phyloP scores from a whole-genome alignment of 1,140 invertebrate species.

The Asobara japonica region DNA sequence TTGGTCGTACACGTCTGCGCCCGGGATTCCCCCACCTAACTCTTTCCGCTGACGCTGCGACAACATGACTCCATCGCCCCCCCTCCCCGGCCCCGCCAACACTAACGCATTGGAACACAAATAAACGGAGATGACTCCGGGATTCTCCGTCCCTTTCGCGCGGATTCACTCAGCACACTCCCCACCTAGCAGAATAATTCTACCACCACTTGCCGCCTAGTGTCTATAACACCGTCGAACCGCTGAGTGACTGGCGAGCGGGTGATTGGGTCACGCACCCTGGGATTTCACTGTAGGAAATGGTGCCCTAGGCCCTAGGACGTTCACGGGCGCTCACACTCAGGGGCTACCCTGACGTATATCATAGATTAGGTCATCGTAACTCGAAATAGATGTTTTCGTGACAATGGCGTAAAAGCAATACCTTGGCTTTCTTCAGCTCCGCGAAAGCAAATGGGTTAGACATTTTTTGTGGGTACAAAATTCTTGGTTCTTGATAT shows the following conservation, averaged over 20 bases:
- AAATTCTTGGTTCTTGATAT: no score
- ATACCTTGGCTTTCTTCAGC: no score
- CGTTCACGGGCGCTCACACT: slow-evolving; percentile 60
- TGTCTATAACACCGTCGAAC: slow-evolving; percentile 37
- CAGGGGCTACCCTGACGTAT: slow-evolving; percentile 57
- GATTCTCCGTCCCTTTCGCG: slow-evolving; percentile 24
- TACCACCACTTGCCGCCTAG: slow-evolving; percentile 18
- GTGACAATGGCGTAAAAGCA: no score
- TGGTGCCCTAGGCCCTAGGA: slow-evolving; percentile 61
- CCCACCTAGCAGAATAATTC: slow-evolving; percentile 12
- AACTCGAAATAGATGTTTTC: no score
- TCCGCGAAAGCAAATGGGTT: no score
- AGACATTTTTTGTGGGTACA: no score
- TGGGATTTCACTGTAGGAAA: slow-evolving; percentile 47
- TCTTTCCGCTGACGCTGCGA: slow-evolving; percentile 14
- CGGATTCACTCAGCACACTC: background rate
- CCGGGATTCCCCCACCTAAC: slow-evolving; percentile 27
- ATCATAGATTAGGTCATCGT: no score
- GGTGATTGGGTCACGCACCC: slow-evolving; percentile 63
- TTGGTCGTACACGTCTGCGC: slow-evolving; percentile 42
- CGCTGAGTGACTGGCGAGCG: slow-evolving; percentile 50
- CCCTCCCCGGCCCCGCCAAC: slow-evolving; percentile 18
- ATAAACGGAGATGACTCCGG: background rate
- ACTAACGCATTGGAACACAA: background rate
- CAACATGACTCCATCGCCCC: slow-evolving; percentile 18